Evolutionary conservation across 2,113 vertebrate genomes (phyloP).

Genomic region (Cygnus buccinator): DNA sequence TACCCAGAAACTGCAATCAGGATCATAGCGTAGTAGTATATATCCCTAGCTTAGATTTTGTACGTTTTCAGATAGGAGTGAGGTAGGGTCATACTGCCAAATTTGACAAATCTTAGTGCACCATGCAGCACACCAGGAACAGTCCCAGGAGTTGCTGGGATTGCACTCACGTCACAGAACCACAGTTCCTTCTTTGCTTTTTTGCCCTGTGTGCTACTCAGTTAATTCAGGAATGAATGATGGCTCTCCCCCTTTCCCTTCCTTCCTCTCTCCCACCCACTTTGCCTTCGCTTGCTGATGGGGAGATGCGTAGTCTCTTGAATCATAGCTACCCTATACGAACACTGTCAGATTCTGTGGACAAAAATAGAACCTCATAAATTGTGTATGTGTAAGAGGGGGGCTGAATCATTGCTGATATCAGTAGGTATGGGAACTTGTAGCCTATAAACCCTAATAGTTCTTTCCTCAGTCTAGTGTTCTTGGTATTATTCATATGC

Average conservation of each 20-base stretch:
- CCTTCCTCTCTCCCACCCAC: conserved; percentile 23
- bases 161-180: not conserved
- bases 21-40: not conserved
- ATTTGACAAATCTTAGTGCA: not conserved
- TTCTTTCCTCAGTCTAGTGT: not conserved
- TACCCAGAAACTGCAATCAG: not conserved
- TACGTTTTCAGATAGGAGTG: not conserved
- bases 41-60: not conserved
- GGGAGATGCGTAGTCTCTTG: not conserved
- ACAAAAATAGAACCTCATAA: conserved; percentile 41
- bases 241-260: not conserved
- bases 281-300: conserved; percentile 7
- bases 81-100: not conserved
- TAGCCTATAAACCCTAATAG: not conserved
- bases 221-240: conserved; percentile 9
- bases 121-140: not conserved
- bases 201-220: not conserved
- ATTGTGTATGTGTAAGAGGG: conserved; percentile 23
- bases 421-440: not conserved
- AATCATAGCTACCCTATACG: conserved; percentile 17
- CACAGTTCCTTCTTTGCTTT: not conserved
- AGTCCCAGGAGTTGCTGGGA: not conserved
- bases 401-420: conserved; percentile 42
- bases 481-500: not conserved
- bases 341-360: not conserved